These are phyloP conservation scores for Enteromius fasciolatus DNA, from an alignment of 2,797 vertebrate genomes.

Conservation along the genomic window DNA sequence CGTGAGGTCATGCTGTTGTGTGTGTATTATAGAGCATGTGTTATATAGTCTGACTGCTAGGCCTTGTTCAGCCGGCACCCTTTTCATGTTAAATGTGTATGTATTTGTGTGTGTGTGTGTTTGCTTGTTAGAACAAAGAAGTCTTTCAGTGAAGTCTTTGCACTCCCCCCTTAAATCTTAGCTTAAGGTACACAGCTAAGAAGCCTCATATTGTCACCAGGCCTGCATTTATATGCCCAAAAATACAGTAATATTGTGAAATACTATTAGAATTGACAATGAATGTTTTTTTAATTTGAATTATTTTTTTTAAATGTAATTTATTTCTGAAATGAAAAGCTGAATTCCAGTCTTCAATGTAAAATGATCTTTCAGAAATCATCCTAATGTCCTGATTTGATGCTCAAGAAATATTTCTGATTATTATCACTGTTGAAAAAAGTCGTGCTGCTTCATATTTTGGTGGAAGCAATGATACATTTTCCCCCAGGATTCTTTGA, in stretches of 20 bases:
- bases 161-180: neutral
- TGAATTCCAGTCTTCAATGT: neutral
- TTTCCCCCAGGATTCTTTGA: neutral
- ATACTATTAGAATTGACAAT: neutral
- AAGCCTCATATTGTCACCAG: neutral
- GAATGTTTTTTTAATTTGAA: neutral
- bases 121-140: slow-evolving; percentile 32
- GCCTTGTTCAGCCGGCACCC: slow-evolving; percentile 53
- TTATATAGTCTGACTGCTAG: slow-evolving; percentile 55
- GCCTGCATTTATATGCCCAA: neutral
- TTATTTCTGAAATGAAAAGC: neutral
- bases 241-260: slow-evolving; percentile 4
- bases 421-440: neutral
- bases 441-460: neutral
- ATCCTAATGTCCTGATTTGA: neutral
- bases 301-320: neutral
- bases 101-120: slow-evolving; percentile 52
- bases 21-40: slow-evolving; percentile 39
- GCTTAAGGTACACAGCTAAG: neutral
- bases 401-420: neutral
- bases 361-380: slow-evolving; percentile 7
- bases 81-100: slow-evolving; percentile 51
- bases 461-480: neutral
- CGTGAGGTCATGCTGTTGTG: slow-evolving; percentile 53
- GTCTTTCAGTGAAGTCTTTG: slow-evolving; percentile 15